Percentiles rank a stretch among this genome's conserved stretches.
These are phyloP conservation scores for Pedicia rivosa DNA, from an alignment of 2,888 invertebrate genomes.

Conservation along the genomic window DNA sequence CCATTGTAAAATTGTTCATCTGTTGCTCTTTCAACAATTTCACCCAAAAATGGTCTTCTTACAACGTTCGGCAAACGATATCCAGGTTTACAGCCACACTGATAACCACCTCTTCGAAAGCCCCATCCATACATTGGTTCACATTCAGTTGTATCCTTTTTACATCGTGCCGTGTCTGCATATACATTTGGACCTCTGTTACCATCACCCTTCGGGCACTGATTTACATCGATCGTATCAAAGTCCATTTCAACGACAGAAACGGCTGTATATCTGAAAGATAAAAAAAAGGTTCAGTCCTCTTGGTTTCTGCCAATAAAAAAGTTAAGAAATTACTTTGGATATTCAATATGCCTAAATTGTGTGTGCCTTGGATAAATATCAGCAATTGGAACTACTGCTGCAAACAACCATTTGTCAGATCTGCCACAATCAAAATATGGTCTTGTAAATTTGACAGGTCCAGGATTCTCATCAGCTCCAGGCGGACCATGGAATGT, in stretches of 20 bases:
- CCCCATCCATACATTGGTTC: conserved; percentile 95
- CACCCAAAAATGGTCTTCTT: conserved; percentile 80
- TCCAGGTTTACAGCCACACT: conserved; percentile 83
- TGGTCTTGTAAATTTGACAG: conserved; percentile 85
- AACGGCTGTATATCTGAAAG: conserved; percentile 77
- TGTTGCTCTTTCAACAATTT: conserved; percentile 85
- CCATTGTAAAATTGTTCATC: conserved; percentile 84
- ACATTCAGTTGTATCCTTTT: conserved; percentile 84
- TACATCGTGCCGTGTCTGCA: conserved; percentile 79
- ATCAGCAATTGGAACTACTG: conserved; percentile 88
- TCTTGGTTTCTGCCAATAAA: not conserved
- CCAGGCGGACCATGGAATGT: conserved; percentile 91
- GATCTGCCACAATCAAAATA: conserved; percentile 94
- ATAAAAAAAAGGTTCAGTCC: no score
- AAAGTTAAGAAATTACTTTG: conserved; percentile 46
- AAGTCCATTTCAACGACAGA: conserved; percentile 92
- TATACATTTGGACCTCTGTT: conserved; percentile 80
- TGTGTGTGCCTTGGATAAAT: conserved; percentile 88
- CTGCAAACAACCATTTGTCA: conserved; percentile 90
- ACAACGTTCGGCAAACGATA: conserved; percentile 73
- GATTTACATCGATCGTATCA: conserved; percentile 93
- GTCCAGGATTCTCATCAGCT: conserved; percentile 80
- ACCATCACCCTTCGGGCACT: conserved; percentile 79
- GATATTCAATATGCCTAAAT: conserved; percentile 85
- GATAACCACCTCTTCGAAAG: conserved; percentile 87